These are phyloP conservation scores for Halyomorpha halys DNA, from an alignment of 1,140 invertebrate species.

Conservation along the genomic window DNA sequence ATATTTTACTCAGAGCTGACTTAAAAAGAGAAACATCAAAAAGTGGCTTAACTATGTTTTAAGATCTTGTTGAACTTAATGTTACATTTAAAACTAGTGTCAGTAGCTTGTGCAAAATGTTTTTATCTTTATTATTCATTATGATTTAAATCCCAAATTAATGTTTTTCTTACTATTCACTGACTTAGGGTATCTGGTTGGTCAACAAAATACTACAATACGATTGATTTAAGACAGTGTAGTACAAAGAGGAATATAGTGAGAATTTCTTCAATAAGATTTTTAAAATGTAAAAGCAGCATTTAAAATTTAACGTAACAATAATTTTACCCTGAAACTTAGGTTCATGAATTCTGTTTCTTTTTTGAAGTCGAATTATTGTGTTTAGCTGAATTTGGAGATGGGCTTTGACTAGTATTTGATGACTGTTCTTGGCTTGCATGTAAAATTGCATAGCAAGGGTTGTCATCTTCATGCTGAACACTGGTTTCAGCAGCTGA, in stretches of 20 bases:
- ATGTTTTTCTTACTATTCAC: too few species aligned
- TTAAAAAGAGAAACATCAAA: too few species aligned
- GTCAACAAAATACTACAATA: too few species aligned
- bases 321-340: not conserved
- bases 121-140: too few species aligned
- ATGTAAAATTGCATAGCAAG: constrained; percentile 30
- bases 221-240: too few species aligned
- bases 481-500: constrained; percentile 70
- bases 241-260: not conserved
- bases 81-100: too few species aligned
- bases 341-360: not conserved
- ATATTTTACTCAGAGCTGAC: too few species aligned
- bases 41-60: too few species aligned
- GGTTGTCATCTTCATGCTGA: constrained; percentile 52
- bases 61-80: too few species aligned
- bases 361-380: constrained; percentile 6
- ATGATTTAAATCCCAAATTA: too few species aligned
- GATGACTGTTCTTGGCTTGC: constrained; percentile 28
- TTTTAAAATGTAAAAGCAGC: not conserved
- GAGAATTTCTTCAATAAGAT: not conserved
- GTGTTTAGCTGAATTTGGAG: constrained; percentile 13
- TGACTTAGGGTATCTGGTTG: too few species aligned
- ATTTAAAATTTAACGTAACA: not conserved
- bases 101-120: too few species aligned
- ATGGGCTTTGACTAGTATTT: constrained; percentile 29